Base-by-base conservation (phyloP, 2,797 vertebrate species). In the Enteromius unitaeniatus region DNA sequence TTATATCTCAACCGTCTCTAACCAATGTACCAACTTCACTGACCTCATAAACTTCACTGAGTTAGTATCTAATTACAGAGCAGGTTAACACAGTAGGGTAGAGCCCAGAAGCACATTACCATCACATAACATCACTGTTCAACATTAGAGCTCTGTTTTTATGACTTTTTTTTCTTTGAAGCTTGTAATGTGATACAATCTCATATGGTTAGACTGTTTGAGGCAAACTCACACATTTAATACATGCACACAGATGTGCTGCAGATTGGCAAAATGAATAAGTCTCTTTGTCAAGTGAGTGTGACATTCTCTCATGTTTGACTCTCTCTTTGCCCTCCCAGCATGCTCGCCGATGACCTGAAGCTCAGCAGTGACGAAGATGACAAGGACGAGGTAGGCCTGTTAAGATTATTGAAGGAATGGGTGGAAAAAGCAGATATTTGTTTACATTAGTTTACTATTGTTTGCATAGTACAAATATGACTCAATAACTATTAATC, bases 281-380 rank as follows among this genome's bases (percentile, higher is more conserved):
- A 69, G 62, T 58, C 14, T 85, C 28, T 80, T 37, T 74, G 74
- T 83, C 62, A 34, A 77, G 31, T 79, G 10, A 62, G 55, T 84
- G 58, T 82, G 82, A 77, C 42, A 78, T 62, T 49, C 37, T 55
- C 42, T 70, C 15, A 84, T 70, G 45, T 84, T 73, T 45, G 17
- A 60, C 86, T 53, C 78, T 78, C 68, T 40, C 64, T 90, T 40
- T 68, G 21, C 55, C 58, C 86, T 91, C 82, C 49, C 91, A 98
- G 98, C 83, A 99, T 99, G 97, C 97, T 99, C 81, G 98, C 97
- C 85, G 97, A 99, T 88, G 97, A 99, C 93, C 91, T 99, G 89
- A 97, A 97, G 91, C 93, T 99, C 87, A 99, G 97, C 94, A 99
- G 98, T 91, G 98, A 99, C 85, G 98, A 99, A 82, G 98, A 99